Evolutionary conservation across 2,888 invertebrate species (phyloP).

Genomic region (Argynnis bischoffii): DNA sequence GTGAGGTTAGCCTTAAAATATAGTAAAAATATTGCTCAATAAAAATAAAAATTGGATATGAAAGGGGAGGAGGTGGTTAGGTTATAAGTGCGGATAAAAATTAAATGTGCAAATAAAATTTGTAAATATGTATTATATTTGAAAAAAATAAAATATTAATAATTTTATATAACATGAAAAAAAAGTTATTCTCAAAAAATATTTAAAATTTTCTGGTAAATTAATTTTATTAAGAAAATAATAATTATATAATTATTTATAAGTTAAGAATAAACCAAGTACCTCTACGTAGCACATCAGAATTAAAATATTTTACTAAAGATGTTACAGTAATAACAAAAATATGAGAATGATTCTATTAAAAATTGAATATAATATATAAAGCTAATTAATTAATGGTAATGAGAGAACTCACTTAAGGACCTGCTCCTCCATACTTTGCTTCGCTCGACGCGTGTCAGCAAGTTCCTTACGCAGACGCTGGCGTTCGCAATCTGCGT

Average conservation of each 20-base stretch:
- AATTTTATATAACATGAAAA: too few species aligned
- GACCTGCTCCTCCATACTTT: constrained; percentile 81
- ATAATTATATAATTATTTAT: too few species aligned
- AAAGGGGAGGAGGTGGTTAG: constrained; percentile 1
- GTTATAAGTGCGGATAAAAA: constrained; percentile 6
- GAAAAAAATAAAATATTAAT: too few species aligned
- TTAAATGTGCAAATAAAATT: constrained; percentile 11
- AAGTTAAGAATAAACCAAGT: too few species aligned
- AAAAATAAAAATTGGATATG: constrained; percentile 14
- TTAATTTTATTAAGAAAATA: too few species aligned
- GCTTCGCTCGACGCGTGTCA: constrained; percentile 81
- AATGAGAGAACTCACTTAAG: constrained; percentile 72
- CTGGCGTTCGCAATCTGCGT: constrained; percentile 76
- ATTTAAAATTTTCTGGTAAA: too few species aligned
- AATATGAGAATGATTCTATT: background rate
- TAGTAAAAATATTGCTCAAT: constrained; percentile 33
- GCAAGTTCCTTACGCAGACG: constrained; percentile 82
- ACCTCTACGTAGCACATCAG: too few species aligned
- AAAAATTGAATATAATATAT: background rate
- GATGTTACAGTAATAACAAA: background rate
- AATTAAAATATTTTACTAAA: too few species aligned
- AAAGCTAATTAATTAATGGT: background rate
- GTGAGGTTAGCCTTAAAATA: constrained; percentile 54
- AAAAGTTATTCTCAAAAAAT: too few species aligned
- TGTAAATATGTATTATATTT: background rate